These are phyloP conservation scores for Agrilus cyanescens DNA, from an alignment of 2,888 invertebrate genomes.

Conservation along the genomic window DNA sequence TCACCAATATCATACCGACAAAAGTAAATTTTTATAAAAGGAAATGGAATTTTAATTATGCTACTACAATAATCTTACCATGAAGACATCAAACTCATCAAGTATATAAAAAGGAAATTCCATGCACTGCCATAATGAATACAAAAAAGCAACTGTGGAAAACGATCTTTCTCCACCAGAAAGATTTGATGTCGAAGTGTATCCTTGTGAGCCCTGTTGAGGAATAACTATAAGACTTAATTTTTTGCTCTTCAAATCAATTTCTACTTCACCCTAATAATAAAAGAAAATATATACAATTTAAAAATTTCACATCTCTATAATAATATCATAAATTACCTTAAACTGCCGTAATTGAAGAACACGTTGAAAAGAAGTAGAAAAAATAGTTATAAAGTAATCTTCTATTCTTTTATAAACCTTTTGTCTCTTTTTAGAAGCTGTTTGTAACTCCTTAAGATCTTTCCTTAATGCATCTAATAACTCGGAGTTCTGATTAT, in stretches of 20 bases:
- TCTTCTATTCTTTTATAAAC: slow-evolving; percentile 32
- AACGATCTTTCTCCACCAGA: slow-evolving; percentile 95
- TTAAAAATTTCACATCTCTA: too few relatives aligned
- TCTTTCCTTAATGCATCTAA: slow-evolving; percentile 21
- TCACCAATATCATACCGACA: too few relatives aligned
- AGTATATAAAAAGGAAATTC: slow-evolving; percentile 87
- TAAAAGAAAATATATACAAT: slow-evolving; percentile 3
- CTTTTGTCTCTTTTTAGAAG: slow-evolving; percentile 26
- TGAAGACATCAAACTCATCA: slow-evolving; percentile 95
- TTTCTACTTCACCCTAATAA: slow-evolving; percentile 43
- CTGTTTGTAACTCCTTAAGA: slow-evolving; percentile 21
- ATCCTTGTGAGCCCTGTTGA: slow-evolving; percentile 38
- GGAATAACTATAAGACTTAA: slow-evolving; percentile 44
- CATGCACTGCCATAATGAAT: slow-evolving; percentile 87
- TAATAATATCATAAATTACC: slow-evolving; percentile 29
- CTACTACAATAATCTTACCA: slow-evolving; percentile 50
- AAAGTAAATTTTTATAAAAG: too few relatives aligned
- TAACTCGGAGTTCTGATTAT: slow-evolving; percentile 23
- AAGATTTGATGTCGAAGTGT: slow-evolving; percentile 51
- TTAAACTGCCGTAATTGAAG: slow-evolving; percentile 45
- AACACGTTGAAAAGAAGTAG: slow-evolving; percentile 41
- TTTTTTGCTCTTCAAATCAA: slow-evolving; percentile 37
- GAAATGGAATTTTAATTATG: not conserved
- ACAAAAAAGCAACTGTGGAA: slow-evolving; percentile 87
- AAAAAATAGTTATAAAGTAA: slow-evolving; percentile 31